Conservation (phyloP, 2,888 invertebrate species). For the Papilio demoleus region DNA sequence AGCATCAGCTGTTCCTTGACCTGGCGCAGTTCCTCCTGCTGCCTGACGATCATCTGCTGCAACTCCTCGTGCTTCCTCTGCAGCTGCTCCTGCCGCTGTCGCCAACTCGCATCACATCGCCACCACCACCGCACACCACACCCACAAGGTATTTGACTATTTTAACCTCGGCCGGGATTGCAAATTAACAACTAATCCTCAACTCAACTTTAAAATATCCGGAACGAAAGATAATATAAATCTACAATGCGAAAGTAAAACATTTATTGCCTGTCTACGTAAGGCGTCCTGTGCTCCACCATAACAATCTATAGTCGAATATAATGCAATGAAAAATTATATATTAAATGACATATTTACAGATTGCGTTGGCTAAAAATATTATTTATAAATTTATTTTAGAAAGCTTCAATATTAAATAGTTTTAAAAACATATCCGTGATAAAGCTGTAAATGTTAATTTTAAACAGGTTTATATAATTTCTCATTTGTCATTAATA, state of each 20-base stretch:
- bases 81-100: slow-evolving; percentile 86
- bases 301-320: neutral
- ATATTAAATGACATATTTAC: too few relatives aligned
- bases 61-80: slow-evolving; percentile 93
- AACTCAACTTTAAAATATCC: neutral
- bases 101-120: slow-evolving; percentile 63
- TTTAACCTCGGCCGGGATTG: neutral
- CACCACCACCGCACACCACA: slow-evolving; percentile 35
- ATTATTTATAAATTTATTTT: too few relatives aligned
- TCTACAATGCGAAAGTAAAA: slow-evolving; percentile 4
- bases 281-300: slow-evolving; percentile 2
- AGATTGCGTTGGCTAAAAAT: too few relatives aligned
- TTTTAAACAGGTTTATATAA: too few relatives aligned
- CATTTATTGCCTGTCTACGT: neutral
- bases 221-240: neutral
- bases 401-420: too few relatives aligned
- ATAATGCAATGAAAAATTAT: neutral
- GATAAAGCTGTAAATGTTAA: too few relatives aligned
- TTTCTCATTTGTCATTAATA: too few relatives aligned
- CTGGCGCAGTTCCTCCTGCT: slow-evolving; percentile 92
- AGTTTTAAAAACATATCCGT: too few relatives aligned
- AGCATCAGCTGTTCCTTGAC: slow-evolving; percentile 94
- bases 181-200: slow-evolving; percentile 1
- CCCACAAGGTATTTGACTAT: slow-evolving; percentile 36
- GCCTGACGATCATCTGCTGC: slow-evolving; percentile 92